These are phyloP conservation scores for Rhagoletis pomonella DNA, from an alignment of 1,140 invertebrate species.

Conservation along the genomic window DNA sequence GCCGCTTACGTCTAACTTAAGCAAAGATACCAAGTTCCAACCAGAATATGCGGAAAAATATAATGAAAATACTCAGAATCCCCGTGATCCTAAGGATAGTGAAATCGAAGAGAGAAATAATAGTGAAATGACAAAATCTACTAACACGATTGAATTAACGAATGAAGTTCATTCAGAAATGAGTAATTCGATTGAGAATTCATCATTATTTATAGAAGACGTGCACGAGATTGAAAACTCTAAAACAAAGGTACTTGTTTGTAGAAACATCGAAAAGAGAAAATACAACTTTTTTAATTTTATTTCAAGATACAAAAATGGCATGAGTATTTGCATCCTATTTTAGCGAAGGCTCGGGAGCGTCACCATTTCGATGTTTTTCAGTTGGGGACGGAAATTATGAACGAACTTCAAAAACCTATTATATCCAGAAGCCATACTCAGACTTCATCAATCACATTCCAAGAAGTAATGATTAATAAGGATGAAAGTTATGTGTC, in stretches of 20 bases:
- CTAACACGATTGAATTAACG: neutral
- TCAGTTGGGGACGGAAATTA: constrained; percentile 65
- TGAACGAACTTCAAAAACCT: constrained; percentile 57
- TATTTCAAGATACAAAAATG: constrained; percentile 64
- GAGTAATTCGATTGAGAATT: neutral
- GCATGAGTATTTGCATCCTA: constrained; percentile 66
- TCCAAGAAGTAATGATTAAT: constrained; percentile 62
- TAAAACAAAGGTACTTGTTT: constrained; percentile 14
- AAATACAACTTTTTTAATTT: neutral
- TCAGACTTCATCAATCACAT: constrained; percentile 46
- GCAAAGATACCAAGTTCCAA: neutral
- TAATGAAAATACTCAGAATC: too few species aligned
- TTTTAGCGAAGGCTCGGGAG: constrained; percentile 64
- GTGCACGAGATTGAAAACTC: neutral
- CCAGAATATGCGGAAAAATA: too few species aligned
- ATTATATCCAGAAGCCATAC: neutral
- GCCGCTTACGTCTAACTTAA: neutral
- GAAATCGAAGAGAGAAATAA: too few species aligned
- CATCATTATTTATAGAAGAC: neutral
- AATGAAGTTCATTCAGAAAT: neutral
- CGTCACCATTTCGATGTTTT: constrained; percentile 70
- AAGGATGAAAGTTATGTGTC: constrained; percentile 65
- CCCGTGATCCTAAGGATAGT: too few species aligned
- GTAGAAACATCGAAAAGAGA: neutral
- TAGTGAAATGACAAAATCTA: neutral